Conservation (phyloP, 2,113 vertebrate species). For the Oncorhynchus kisutch region DNA sequence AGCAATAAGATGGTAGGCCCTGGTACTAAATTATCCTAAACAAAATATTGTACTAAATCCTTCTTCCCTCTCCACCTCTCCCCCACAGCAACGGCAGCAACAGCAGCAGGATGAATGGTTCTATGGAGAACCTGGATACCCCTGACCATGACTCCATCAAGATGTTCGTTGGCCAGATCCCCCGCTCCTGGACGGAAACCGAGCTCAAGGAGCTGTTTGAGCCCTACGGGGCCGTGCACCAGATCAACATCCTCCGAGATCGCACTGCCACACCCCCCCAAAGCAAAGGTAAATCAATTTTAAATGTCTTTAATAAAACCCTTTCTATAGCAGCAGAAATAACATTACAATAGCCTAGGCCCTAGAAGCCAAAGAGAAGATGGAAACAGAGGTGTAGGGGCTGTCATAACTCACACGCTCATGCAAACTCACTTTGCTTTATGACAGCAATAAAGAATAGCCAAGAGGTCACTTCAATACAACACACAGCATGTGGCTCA, state of each 20-base stretch:
- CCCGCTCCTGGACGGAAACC: constrained; percentile 95
- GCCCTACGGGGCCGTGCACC: constrained; percentile 94
- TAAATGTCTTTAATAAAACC: no score
- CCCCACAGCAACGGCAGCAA: constrained; percentile 85
- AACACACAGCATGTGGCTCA: no score
- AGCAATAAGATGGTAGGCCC: no score
- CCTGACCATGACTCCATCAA: constrained; percentile 98
- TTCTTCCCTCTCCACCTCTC: neutral
- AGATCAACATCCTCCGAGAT: constrained; percentile 98
- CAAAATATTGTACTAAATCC: no score
- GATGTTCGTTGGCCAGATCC: constrained; percentile 98
- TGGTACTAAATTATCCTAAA: neutral
- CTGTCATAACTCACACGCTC: no score
- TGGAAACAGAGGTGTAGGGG: no score
- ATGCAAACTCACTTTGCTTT: no score
- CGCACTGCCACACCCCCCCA: constrained; percentile 97
- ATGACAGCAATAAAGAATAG: no score
- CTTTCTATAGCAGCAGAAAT: no score
- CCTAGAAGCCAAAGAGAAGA: no score
- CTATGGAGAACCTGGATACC: constrained; percentile 95
- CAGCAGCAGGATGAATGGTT: constrained; percentile 95
- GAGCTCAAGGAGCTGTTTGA: constrained; percentile 98
- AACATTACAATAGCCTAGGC: no score
- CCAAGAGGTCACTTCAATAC: no score
- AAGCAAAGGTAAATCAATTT: constrained; percentile 86